Conservation (phyloP, 2,113 vertebrate genomes). For the Pelvicachromis taeniatus region DNA sequence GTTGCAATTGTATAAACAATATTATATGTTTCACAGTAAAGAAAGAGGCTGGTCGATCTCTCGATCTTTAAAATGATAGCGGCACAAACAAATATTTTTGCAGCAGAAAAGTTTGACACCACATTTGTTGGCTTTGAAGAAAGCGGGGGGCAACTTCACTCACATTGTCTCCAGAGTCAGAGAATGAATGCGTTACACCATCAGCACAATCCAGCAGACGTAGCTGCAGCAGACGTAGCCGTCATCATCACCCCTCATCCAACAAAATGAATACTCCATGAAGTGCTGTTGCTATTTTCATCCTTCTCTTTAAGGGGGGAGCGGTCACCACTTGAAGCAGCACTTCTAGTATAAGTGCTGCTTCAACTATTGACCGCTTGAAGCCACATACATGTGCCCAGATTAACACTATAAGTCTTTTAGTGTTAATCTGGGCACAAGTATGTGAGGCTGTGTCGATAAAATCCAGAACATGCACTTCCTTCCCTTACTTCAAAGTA, state of each 20-base stretch:
- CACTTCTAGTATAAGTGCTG: no score
- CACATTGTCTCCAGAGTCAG: neutral
- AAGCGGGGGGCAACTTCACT: no score
- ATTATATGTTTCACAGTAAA: no score
- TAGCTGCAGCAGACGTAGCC: neutral
- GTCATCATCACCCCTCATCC: neutral
- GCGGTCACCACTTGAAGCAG: neutral
- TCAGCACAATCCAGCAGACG: neutral
- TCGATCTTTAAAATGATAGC: no score
- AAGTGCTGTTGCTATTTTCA: fast-evolving
- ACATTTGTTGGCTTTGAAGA: no score
- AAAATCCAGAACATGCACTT: neutral
- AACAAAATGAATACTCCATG: neutral
- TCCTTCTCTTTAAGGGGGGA: neutral
- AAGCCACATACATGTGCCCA: no score
- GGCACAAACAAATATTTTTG: no score
- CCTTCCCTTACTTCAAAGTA: neutral
- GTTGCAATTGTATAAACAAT: no score
- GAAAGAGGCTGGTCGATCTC: no score
- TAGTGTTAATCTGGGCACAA: neutral
- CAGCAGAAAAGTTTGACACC: no score
- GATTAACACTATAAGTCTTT: no score
- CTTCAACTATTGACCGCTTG: no score
- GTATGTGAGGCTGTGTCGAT: neutral
- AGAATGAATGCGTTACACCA: neutral